Evolutionary conservation across 1,140 invertebrate species (phyloP).

Genomic region (Musca vetustissima): DNA sequence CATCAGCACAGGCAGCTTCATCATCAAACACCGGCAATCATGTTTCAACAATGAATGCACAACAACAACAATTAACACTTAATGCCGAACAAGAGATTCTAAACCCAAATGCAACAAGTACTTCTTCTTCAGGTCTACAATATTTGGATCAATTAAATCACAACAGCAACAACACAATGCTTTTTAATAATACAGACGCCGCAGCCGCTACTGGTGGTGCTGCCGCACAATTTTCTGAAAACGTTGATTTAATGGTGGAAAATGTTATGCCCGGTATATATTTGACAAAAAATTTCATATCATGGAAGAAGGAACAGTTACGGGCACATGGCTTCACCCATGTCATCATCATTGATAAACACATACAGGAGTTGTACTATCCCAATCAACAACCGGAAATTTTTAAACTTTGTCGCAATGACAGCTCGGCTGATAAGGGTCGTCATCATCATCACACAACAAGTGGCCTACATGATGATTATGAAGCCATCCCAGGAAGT

Average conservation of each 20-base stretch:
- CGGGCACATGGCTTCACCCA: conserved; percentile 32
- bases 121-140: neutral
- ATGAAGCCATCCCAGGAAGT: neutral
- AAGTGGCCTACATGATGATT: conserved; percentile 16
- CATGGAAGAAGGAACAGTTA: conserved; percentile 32
- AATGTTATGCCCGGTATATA: conserved; percentile 35
- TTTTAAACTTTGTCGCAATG: conserved; percentile 23
- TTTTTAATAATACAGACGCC: neutral
- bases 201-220: too few relatives aligned
- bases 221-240: neutral
- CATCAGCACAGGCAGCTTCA: too few relatives aligned
- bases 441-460: neutral
- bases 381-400: conserved; percentile 10
- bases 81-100: neutral
- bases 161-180: neutral
- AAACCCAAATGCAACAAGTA: too few relatives aligned
- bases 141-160: neutral
- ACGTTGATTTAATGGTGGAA: conserved; percentile 26
- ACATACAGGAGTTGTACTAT: conserved; percentile 33
- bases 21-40: neutral
- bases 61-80: neutral
- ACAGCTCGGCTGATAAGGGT: neutral
- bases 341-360: conserved; percentile 36
- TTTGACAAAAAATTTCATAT: conserved; percentile 30
- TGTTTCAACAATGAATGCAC: neutral